These are phyloP conservation scores for Flexamia atlantica DNA, from an alignment of 2,888 invertebrate species.

Conservation along the genomic window DNA sequence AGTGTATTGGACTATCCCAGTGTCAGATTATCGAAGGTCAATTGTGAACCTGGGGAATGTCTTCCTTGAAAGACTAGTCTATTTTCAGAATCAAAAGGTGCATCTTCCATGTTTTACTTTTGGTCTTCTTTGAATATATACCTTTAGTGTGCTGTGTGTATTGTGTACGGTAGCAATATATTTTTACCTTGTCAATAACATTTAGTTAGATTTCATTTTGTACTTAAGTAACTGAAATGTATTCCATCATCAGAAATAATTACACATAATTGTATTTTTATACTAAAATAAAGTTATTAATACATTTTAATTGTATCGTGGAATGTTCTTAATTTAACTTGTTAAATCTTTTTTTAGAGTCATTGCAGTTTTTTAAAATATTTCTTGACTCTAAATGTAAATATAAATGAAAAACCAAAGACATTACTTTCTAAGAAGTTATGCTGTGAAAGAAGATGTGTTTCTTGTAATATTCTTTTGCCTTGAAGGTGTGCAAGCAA, in stretches of 20 bases:
- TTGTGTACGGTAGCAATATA: not conserved
- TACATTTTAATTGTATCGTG: no score
- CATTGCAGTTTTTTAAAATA: not conserved
- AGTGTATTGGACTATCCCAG: no score
- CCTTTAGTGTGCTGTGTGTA: not conserved
- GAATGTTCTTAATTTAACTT: no score
- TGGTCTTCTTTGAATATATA: not conserved
- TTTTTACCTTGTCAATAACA: not conserved
- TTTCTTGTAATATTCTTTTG: not conserved
- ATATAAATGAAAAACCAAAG: constrained; percentile 4
- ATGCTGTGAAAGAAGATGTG: not conserved
- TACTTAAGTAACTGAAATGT: no score
- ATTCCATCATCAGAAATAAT: no score
- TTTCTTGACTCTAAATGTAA: not conserved
- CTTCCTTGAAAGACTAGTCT: constrained; percentile 1
- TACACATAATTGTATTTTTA: no score
- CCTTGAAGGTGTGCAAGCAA: not conserved
- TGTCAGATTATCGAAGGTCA: no score
- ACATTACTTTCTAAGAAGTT: not conserved
- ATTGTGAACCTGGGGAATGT: not conserved
- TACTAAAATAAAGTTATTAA: no score
- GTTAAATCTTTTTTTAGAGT: not conserved
- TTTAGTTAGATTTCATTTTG: not conserved
- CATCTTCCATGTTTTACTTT: not conserved
- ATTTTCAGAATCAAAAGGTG: not conserved